Conservation (phyloP, 1,140 invertebrate species). For the Delia radicum region DNA sequence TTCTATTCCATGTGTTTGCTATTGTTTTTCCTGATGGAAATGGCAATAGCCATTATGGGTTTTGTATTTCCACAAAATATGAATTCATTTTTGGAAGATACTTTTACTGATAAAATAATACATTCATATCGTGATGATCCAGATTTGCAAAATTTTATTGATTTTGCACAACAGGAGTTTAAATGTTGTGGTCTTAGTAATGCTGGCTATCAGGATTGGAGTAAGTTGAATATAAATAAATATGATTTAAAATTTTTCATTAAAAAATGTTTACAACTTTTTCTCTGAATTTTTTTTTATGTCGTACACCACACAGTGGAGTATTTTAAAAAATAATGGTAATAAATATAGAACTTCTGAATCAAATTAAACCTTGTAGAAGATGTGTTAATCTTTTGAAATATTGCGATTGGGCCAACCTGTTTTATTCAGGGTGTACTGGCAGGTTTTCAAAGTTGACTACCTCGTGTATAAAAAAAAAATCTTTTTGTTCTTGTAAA, state of each 20-base stretch:
- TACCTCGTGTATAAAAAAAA: no score
- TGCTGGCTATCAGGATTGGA: constrained; percentile 89
- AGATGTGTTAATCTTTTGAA: no score
- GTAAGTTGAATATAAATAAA: constrained; percentile 34
- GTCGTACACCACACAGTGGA: no score
- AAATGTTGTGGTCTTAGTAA: constrained; percentile 88
- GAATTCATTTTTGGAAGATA: constrained; percentile 78
- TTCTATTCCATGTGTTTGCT: constrained; percentile 90
- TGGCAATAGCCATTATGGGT: constrained; percentile 84
- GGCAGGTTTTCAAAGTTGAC: no score
- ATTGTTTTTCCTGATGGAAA: constrained; percentile 86
- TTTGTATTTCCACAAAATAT: constrained; percentile 90
- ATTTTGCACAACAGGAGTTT: constrained; percentile 92
- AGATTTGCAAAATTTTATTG: constrained; percentile 90
- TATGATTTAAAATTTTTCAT: background rate
- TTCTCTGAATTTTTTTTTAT: no score
- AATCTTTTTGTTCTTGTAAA: no score
- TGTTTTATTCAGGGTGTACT: no score
- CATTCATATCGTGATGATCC: constrained; percentile 80
- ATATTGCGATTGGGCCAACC: no score
- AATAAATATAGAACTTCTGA: no score
- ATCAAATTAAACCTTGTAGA: background rate
- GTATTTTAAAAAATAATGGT: no score
- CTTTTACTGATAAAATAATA: constrained; percentile 85
- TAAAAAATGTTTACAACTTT: no score